Base-by-base conservation (phyloP, 2,113 vertebrate genomes). In the Albula goreensis region DNA sequence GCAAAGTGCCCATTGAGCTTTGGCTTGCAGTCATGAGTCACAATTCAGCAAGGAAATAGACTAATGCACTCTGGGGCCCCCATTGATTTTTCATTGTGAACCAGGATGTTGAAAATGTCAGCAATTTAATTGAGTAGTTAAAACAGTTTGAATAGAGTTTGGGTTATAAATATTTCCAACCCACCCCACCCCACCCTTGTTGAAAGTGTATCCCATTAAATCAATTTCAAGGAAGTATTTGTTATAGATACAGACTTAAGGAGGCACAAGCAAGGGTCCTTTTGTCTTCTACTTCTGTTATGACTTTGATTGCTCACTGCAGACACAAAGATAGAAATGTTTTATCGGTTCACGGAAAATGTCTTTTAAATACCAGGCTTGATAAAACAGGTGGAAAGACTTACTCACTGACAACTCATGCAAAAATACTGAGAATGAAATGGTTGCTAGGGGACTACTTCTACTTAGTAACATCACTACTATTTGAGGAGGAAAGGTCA, bases 301-400 rank as follows among this genome's bases (percentile, higher is more conserved):
- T 87, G 84, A 84, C 85, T 90, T 86, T 86, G 91, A 92, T 86
- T 88, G 83, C 84, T 88, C 88, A 88, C 89, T 92, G 80, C 83
- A 88, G 78, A 70, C 57, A 63, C 50, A 49, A 83, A n/a, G 52
- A 82, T 57, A 81, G 63, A 83, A 85, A 88, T 50, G 88, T 93
- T 41, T 41, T 93, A 91, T 92, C 85, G 83, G 88, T 89, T 82
- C 74, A 89, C 19, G 70, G 60, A 85, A 89, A 83, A 87, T 22
- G n/a, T 52, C 2, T 50, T 49, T 19, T 0, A 11, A 87, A 74
- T 88, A 86, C 88, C 89, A 90, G 86, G 90, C 88, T 90, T 92
- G 92, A 94, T 93, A 93, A 90, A 93, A 92, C 89, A 89, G 82
- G 83, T 93, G 11, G 8, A 77, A 13, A 41, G 7, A 5, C 41